Base-by-base conservation (phyloP, 2,888 invertebrate genomes). In the Rutpela maculata region DNA sequence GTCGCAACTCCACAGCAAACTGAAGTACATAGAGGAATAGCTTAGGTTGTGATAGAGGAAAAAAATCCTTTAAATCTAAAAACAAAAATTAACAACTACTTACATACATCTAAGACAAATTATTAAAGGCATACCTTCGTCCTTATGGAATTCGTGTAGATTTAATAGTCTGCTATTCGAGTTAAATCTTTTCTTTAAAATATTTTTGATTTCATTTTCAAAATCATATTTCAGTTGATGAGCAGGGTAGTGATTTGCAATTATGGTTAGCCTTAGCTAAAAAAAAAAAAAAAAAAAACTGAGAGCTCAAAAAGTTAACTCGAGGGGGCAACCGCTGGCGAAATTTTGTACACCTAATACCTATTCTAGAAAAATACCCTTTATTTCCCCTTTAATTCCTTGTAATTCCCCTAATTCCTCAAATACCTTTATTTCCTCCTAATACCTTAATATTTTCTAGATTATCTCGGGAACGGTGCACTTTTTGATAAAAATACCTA, bases 51-150 rank as follows among this genome's bases (percentile, higher is more conserved):
- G 74, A 74, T 18, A 82, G 56, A 4, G 76, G 69, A 68, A 38
- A 78, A 73, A 76, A 80, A 5, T 79, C 79, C 6, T 63, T 60
- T 26, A 82, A 71, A 57, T 69, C 82, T 82, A 55, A 59, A 80
- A 80, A 71, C 62, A n/a, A 50, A 50, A 12, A 43, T 18, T 12
- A n/a, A n/a, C n/a, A n/a, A n/a, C n/a, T n/a, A n/a, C n/a, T n/a
- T n/a, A n/a, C n/a, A n/a, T n/a, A n/a, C n/a, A n/a, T n/a, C n/a
- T n/a, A n/a, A n/a, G n/a, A 57, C 17, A 69, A 55, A 38, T 57
- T 19, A 50, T 26, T 57, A 60, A 50, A 60, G 26, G 1, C 59
- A 63, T 78, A 82, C 82, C 80, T 74, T 57, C 17, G 75, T 80
- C 78, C 12, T 74, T 73, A 75, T 69, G 57, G 22, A 82, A 82